Conservation (phyloP, 2,888 invertebrate genomes). For the Ophonus ardosiacus region DNA sequence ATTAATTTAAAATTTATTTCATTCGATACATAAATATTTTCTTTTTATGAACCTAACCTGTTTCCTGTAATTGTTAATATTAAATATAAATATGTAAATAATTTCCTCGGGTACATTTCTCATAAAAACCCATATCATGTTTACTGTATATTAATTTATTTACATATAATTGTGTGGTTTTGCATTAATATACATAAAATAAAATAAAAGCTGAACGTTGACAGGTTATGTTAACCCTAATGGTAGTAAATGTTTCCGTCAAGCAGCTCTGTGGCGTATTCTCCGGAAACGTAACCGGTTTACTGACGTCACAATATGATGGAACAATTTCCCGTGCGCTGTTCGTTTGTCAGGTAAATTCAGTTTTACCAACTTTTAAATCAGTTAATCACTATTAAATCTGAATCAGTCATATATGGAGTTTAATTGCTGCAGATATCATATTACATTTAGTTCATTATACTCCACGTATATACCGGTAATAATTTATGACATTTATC, state of each 20-base stretch:
- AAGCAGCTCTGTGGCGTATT: conserved; percentile 24
- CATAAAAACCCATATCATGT: conserved; percentile 9
- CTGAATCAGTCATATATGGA: background rate
- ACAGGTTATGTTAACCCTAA: conserved; percentile 30
- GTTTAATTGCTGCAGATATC: conserved; percentile 27
- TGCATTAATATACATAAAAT: background rate
- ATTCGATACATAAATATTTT: too few species aligned
- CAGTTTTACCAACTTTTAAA: conserved; percentile 46
- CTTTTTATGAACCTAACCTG: background rate
- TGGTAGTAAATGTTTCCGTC: conserved; percentile 33
- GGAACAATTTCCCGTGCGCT: conserved; percentile 50
- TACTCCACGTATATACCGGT: background rate
- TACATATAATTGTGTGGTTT: conserved; percentile 25
- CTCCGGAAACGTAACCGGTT: conserved; percentile 52
- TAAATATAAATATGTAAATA: conserved; percentile 25
- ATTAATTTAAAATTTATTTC: too few species aligned
- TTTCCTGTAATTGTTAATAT: conserved; percentile 18
- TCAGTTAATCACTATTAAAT: conserved; percentile 35
- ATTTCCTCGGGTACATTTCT: background rate
- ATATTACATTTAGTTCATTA: conserved; percentile 25
- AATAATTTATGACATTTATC: background rate
- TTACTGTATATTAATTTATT: conserved; percentile 39
- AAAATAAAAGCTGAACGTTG: conserved; percentile 9
- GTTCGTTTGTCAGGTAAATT: conserved; percentile 20
- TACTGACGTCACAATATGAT: conserved; percentile 32